These are phyloP conservation scores for Hymenopus coronatus DNA, from an alignment of 2,888 invertebrate species.

Conservation along the genomic window DNA sequence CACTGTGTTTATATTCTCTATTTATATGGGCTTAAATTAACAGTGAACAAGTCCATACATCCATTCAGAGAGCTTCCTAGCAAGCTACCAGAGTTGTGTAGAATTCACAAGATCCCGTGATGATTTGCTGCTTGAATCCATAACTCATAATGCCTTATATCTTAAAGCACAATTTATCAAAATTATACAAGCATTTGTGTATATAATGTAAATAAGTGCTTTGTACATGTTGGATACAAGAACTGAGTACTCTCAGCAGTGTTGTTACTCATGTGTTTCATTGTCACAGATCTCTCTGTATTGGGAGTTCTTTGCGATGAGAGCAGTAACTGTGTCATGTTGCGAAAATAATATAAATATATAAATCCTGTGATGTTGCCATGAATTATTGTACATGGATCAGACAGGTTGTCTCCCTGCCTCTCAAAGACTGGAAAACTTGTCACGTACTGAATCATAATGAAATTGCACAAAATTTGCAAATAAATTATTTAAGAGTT, in stretches of 20 bases:
- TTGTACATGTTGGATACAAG: constrained; percentile 51
- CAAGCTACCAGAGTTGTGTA: constrained; percentile 10
- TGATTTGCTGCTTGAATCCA: constrained; percentile 31
- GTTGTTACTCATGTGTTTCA: neutral
- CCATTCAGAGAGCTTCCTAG: constrained; percentile 1
- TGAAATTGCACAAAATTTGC: constrained; percentile 36
- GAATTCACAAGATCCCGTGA: constrained; percentile 4
- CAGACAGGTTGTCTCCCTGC: constrained; percentile 7
- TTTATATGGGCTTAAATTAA: constrained; percentile 2
- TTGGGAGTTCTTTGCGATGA: neutral
- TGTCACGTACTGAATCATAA: constrained; percentile 34
- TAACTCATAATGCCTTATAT: constrained; percentile 34
- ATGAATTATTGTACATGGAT: constrained; percentile 25
- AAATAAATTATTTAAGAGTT: constrained; percentile 39
- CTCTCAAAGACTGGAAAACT: constrained; percentile 35
- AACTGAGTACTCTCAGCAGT: constrained; percentile 1
- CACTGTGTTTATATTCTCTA: neutral
- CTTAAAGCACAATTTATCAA: constrained; percentile 31
- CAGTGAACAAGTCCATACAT: neutral
- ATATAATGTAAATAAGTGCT: constrained; percentile 56
- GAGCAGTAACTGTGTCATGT: constrained; percentile 20
- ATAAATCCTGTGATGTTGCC: constrained; percentile 33
- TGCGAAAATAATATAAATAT: constrained; percentile 20
- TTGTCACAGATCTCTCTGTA: neutral
- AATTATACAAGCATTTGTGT: constrained; percentile 48